Evolutionary conservation across 2,113 vertebrate genomes (phyloP), one percentile per base, ranked within the genome.

Genomic region (Apistogramma diplotaenia): DNA sequence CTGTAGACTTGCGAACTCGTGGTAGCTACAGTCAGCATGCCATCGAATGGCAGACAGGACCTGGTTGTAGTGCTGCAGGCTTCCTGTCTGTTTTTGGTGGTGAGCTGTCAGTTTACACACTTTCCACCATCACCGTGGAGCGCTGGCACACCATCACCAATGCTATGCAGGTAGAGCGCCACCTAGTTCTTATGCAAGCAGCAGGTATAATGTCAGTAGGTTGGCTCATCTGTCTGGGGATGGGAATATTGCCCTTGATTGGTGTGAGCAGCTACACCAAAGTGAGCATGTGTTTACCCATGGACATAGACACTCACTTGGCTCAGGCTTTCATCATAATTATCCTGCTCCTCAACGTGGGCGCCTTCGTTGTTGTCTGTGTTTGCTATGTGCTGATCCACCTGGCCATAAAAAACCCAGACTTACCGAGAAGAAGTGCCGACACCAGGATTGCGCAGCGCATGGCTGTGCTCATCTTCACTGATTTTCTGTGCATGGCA

Each of bases 231-330:
- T 97, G 96, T 90, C 91, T 96, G 55, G 87, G 97, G 40, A 94
- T 98, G 1, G 97, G 96, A 13, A 87, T 97, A 59, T 76, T 99
- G 72, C 97, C 97, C 9, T 89, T 98, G 67, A 16, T 96, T 33
- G 97, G 97, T 0, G 78, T 98, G 74, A 99, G 97, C 91, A 97
- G 97, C 88, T 99, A 98, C 19, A 90, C 93, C 81, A 99, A 99
- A 94, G 97, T 99, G 82, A 98, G 97, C 84, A 97, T 99, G 95
- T 99, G 97, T 87, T 91, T 98, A 82, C 97, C 97, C 2, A 99
- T 99, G 97, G 96, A 97, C 92, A 97, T 96, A 0, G 96, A 97
- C 83, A 95, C 95, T 0, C 86, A 91, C 0, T 86, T 94, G n/a
- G 96, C 96, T 13, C 96, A 97, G 87, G 95, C 94, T 3, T 99